Base-by-base conservation (phyloP, 2,888 invertebrate species). In the Polia nebulosa region DNA sequence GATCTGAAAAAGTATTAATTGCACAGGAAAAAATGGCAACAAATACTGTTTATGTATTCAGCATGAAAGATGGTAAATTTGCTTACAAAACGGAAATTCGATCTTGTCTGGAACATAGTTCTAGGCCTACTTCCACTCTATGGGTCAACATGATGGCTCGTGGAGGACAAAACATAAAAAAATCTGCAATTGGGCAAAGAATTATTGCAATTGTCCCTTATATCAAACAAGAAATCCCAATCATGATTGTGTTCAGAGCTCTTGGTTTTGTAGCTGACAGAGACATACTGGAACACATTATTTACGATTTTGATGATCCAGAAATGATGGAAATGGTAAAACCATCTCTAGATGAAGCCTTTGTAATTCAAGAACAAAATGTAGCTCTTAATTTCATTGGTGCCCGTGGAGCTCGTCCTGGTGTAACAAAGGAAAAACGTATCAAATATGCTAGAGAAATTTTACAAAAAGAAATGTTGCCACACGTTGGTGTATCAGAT, bases 311-410 rank as follows among this genome's bases (percentile, higher is more conserved):
- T 95, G 99, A 99, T 93, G 99, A 99, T 94, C 99, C 99, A 9
- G 99, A 99, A 96, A 99, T 99, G 99, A 99, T 99, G 99, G 99
- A 99, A 97, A 99, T 99, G 99, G 99, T 99, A 0, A 99, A 99
- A 92, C 99, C 99, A 0, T 99, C 99, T 0, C 95, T 99, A 66
- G 99, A 99, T 94, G 99, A 99, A 95, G 99, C 99, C 51, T 99
- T 99, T 94, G 99, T 99, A 0, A 99, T 99, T 83, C 99, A 99
- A 94, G 99, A 99, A 91, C 99, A 99, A 92, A 99, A 98, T 95
- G 99, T 99, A 5, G 99, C 99, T 0, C 96, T 99, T 22, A 99
- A 99, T 94, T 99, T 99, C 87, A 99, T 99, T 87, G 99, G 99
- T 80, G 97, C 99, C 13, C 97, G 99, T 92, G 99, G 99, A 82